These are phyloP conservation scores for Etheostoma spectabile DNA, from an alignment of 2,113 vertebrate genomes.

Conservation along the genomic window DNA sequence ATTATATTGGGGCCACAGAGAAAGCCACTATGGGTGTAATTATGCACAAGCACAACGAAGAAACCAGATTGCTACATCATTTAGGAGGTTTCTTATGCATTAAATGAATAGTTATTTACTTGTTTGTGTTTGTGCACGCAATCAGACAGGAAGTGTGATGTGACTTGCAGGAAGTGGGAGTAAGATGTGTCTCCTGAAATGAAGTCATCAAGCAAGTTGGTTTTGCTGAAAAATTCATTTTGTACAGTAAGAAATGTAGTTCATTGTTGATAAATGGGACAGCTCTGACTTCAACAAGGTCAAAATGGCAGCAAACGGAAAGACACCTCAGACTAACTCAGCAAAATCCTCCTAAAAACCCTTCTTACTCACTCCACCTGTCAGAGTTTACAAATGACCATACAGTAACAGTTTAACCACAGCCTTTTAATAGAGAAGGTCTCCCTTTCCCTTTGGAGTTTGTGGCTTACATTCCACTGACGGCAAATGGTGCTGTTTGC, in stretches of 20 bases:
- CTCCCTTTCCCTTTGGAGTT: conserved; percentile 42
- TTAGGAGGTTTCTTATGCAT: conserved; percentile 31
- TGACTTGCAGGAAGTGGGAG: conserved; percentile 53
- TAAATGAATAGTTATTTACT: conserved; percentile 58
- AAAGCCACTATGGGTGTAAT: conserved; percentile 60
- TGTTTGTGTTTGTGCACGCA: conserved; percentile 58
- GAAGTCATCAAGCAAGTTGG: conserved; percentile 32
- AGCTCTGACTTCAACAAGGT: conserved; percentile 39
- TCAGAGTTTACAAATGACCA: conserved; percentile 64
- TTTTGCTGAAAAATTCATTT: neutral
- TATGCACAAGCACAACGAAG: conserved; percentile 56
- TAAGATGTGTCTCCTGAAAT: conserved; percentile 27
- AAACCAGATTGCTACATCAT: conserved; percentile 40
- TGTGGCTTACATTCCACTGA: conserved; percentile 46
- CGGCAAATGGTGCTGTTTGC: conserved; percentile 43
- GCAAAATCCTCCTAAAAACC: conserved; percentile 48
- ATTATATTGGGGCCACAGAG: conserved; percentile 56
- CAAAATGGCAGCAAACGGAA: conserved; percentile 52
- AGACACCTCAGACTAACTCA: conserved; percentile 54
- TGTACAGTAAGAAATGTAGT: conserved; percentile 23
- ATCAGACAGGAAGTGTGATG: conserved; percentile 40
- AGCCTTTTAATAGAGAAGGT: conserved; percentile 47
- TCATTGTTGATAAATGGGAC: conserved; percentile 50
- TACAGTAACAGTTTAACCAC: conserved; percentile 45
- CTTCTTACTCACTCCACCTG: conserved; percentile 54